Evolutionary conservation across 1,140 invertebrate species (phyloP).

Genomic region (Drosophila grimshawi): DNA sequence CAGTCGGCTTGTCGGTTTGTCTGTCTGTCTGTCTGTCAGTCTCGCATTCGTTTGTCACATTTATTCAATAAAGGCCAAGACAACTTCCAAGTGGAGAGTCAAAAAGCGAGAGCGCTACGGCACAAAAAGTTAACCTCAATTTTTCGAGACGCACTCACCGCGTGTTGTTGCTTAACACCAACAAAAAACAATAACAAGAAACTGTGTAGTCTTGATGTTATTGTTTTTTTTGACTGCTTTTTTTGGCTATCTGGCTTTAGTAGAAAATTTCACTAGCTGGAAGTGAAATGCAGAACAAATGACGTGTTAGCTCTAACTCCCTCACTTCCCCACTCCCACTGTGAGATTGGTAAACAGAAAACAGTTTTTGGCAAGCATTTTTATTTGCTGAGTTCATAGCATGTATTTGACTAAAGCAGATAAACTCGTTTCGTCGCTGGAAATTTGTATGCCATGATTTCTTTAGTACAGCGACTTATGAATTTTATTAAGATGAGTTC

Average conservation of each 20-base stretch:
- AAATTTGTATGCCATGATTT: constrained; percentile 54
- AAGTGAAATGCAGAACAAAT: constrained; percentile 83
- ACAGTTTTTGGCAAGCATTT: constrained; percentile 58
- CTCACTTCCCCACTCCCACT: constrained; percentile 25
- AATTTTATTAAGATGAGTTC: constrained; percentile 61
- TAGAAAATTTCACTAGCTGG: constrained; percentile 76
- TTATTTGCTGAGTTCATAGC: constrained; percentile 39
- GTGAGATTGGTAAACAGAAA: constrained; percentile 49
- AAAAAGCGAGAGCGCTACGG: constrained; percentile 72
- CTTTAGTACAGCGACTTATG: constrained; percentile 34
- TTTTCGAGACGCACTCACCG: constrained; percentile 69
- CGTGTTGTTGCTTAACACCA: constrained; percentile 71
- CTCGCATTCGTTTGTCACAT: constrained; percentile 74
- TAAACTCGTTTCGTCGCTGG: constrained; percentile 59
- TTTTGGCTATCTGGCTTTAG: constrained; percentile 17
- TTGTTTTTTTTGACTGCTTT: constrained; percentile 21
- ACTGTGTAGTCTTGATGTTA: constrained; percentile 37
- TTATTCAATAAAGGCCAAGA: constrained; percentile 81
- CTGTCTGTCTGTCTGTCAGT: constrained; percentile 52
- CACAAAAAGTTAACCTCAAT: constrained; percentile 78
- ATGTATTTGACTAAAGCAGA: constrained; percentile 50
- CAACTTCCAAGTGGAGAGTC: constrained; percentile 50
- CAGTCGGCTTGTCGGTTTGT: constrained; percentile 22
- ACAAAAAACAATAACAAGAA: constrained; percentile 52
- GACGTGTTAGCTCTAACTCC: constrained; percentile 37